phyloP scores from a whole-genome alignment of 2,113 vertebrate genomes.

The Trochalopteron elliotii region DNA sequence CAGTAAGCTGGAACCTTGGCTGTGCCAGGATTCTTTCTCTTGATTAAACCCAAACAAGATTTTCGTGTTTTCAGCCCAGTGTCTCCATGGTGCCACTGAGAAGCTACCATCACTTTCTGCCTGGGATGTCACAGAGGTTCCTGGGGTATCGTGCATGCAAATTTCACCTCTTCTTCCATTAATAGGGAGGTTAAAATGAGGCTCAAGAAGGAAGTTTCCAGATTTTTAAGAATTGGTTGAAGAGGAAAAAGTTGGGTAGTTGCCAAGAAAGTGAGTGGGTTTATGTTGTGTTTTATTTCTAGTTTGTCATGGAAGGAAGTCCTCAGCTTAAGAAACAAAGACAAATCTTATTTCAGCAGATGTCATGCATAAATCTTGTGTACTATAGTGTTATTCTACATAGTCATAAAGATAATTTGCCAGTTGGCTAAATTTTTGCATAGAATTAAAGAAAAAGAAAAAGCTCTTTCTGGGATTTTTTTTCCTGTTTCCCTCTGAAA shows the following conservation, averaged over 20 bases:
- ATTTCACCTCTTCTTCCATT: background rate
- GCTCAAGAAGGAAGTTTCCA: background rate
- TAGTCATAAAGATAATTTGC: background rate
- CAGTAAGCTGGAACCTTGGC: background rate
- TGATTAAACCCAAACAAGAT: background rate
- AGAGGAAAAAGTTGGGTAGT: background rate
- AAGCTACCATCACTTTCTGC: background rate
- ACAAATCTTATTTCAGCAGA: background rate
- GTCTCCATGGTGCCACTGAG: rapidly evolving
- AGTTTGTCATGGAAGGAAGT: background rate
- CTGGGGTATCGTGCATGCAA: rapidly evolving
- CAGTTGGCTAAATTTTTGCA: background rate
- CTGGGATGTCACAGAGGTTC: background rate
- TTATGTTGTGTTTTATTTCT: background rate
- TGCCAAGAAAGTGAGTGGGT: background rate
- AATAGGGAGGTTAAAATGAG: background rate
- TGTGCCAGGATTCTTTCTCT: background rate
- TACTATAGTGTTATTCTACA: background rate
- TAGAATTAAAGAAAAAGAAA: background rate
- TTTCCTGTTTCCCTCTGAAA: background rate
- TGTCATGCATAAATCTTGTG: background rate
- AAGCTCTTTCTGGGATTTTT: background rate
- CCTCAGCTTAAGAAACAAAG: background rate
- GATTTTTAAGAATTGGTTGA: background rate
- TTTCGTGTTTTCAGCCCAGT: background rate